phyloP scores from a whole-genome alignment of 1,140 invertebrate genomes.

The Hypothenemus hampei region DNA sequence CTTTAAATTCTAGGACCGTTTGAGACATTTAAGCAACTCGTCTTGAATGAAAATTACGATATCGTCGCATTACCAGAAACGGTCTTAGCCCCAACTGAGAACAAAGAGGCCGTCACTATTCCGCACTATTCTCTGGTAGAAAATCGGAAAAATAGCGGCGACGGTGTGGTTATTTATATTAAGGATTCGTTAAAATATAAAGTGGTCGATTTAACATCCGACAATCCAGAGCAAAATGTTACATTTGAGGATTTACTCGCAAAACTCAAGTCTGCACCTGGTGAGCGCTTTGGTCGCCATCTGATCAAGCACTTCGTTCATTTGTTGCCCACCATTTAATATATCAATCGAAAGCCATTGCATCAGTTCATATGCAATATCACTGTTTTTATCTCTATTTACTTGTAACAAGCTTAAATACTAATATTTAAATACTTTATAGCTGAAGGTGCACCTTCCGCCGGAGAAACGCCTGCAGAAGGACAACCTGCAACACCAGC shows the following conservation, averaged over 20 bases:
- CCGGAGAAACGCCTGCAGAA: slow-evolving; percentile 43
- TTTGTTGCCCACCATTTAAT: not conserved
- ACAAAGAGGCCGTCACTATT: slow-evolving; percentile 33
- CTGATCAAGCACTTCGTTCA: slow-evolving; percentile 10
- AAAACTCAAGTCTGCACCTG: slow-evolving; percentile 27
- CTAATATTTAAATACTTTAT: not conserved
- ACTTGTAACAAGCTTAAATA: not conserved
- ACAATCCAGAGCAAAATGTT: slow-evolving; percentile 26
- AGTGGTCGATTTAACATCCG: slow-evolving; percentile 33
- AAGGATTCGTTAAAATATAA: slow-evolving; percentile 38
- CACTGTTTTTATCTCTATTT: not conserved
- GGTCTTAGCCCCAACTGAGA: slow-evolving; percentile 32
- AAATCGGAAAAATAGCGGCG: slow-evolving; percentile 35
- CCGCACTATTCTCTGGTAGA: slow-evolving; percentile 36
- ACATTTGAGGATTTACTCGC: slow-evolving; percentile 27
- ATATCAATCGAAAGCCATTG: slow-evolving; percentile 16
- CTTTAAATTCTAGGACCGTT: slow-evolving; percentile 35
- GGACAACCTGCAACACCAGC: slow-evolving; percentile 41
- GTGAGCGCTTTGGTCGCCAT: slow-evolving; percentile 25
- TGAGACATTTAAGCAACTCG: slow-evolving; percentile 36
- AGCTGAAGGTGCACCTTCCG: slow-evolving; percentile 45
- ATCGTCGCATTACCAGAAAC: slow-evolving; percentile 35
- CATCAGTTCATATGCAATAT: not conserved
- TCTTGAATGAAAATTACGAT: slow-evolving; percentile 36
- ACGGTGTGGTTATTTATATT: slow-evolving; percentile 36